These are phyloP conservation scores for Tetranychus urticae DNA, from an alignment of 1,140 invertebrate genomes.

Conservation along the genomic window DNA sequence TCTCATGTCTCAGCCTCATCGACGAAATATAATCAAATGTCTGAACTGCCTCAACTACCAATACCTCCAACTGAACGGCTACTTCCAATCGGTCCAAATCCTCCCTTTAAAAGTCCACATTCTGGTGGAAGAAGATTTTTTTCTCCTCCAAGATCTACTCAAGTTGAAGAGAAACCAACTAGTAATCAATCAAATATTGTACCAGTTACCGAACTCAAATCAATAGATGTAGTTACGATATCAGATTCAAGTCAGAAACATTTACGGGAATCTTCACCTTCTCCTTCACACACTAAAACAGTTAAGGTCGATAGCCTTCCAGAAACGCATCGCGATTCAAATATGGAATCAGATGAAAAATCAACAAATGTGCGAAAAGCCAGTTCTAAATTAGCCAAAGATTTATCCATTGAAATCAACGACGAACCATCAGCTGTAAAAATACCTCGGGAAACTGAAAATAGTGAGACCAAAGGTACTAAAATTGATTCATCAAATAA, in stretches of 20 bases:
- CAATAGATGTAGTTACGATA: not conserved
- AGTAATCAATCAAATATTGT: not conserved
- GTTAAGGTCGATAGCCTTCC: too few relatives aligned
- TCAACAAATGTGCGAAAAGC: not conserved
- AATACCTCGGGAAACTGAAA: too few relatives aligned
- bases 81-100: constrained; percentile 9
- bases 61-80: constrained; percentile 9
- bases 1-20: too few relatives aligned
- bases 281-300: too few relatives aligned
- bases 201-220: not conserved
- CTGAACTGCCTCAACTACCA: not conserved
- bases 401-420: too few relatives aligned
- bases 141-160: not conserved
- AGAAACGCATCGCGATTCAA: too few relatives aligned
- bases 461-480: too few relatives aligned
- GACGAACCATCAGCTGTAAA: too few relatives aligned
- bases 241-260: not conserved
- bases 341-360: not conserved
- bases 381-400: not conserved
- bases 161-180: too few relatives aligned
- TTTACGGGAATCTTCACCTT: too few relatives aligned
- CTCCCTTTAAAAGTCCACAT: constrained; percentile 4
- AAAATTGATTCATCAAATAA: too few relatives aligned
- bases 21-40: too few relatives aligned
- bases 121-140: not conserved